Evolutionary conservation across 2,113 vertebrate species (phyloP).

Genomic region (Taxidea taxus): DNA sequence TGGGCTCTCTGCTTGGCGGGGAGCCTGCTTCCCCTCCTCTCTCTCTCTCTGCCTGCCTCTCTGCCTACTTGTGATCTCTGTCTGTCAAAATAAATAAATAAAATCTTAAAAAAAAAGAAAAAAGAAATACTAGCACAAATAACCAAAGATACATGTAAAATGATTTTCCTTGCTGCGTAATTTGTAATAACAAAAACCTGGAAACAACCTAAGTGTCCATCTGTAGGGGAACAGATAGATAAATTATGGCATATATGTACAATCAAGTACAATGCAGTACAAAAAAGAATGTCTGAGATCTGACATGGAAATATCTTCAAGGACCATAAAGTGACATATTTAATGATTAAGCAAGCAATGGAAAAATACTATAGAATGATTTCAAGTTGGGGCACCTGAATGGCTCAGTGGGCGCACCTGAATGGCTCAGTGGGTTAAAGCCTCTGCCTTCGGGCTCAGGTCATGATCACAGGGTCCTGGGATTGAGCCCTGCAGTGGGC

Average conservation of each 20-base stretch:
- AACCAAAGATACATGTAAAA: not conserved
- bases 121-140: not conserved
- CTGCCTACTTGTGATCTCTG: no score
- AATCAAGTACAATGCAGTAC: not conserved
- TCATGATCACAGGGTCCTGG: no score
- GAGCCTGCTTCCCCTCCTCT: no score
- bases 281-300: not conserved
- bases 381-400: not conserved
- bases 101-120: no score
- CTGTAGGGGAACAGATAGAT: not conserved
- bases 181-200: not conserved
- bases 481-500: no score
- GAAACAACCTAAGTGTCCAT: not conserved
- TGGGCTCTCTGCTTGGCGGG: no score
- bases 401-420: no score
- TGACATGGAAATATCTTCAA: conserved; percentile 21
- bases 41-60: no score
- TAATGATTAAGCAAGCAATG: not conserved
- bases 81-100: no score
- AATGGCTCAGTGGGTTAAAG: no score
- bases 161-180: not conserved
- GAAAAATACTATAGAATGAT: conserved; percentile 20
- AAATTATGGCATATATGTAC: not conserved
- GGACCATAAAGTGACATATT: not conserved
- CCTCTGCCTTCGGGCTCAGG: no score